phyloP scores from a whole-genome alignment of 2,797 vertebrate genomes.

The Lacerta viridis region DNA sequence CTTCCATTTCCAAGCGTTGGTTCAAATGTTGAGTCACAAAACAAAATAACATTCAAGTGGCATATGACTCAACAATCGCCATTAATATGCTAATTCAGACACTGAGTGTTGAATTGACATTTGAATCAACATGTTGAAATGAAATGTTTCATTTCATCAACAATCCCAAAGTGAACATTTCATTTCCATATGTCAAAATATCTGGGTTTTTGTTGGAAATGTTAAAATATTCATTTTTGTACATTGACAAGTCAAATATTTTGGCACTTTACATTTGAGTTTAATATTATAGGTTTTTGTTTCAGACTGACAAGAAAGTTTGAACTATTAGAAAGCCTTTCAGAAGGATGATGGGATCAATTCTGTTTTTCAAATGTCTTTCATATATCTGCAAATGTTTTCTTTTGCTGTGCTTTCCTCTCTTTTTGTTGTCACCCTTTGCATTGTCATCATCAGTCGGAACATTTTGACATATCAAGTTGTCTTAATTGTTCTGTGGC shows the following conservation, averaged over 20 bases:
- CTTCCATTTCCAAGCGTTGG: conserved; percentile 15
- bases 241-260: conserved; percentile 31
- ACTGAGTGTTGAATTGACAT: conserved; percentile 34
- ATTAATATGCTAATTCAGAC: conserved; percentile 47
- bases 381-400: background rate
- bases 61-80: conserved; percentile 43
- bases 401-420: background rate
- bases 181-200: conserved; percentile 46
- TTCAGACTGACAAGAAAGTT: conserved; percentile 20
- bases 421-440: background rate
- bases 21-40: conserved; percentile 39
- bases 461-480: too few species aligned
- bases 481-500: background rate
- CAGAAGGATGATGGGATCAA: background rate
- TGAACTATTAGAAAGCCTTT: background rate
- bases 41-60: conserved; percentile 32
- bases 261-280: background rate
- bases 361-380: background rate
- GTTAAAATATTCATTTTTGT: conserved; percentile 32
- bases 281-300: background rate
- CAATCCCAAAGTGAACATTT: conserved; percentile 37
- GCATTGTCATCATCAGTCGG: too few species aligned
- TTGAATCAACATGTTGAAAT: conserved; percentile 48
- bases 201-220: conserved; percentile 32
- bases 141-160: conserved; percentile 44